These are phyloP conservation scores for Urocyon cinereoargenteus DNA, from an alignment of 2,797 vertebrate species.

Conservation along the genomic window DNA sequence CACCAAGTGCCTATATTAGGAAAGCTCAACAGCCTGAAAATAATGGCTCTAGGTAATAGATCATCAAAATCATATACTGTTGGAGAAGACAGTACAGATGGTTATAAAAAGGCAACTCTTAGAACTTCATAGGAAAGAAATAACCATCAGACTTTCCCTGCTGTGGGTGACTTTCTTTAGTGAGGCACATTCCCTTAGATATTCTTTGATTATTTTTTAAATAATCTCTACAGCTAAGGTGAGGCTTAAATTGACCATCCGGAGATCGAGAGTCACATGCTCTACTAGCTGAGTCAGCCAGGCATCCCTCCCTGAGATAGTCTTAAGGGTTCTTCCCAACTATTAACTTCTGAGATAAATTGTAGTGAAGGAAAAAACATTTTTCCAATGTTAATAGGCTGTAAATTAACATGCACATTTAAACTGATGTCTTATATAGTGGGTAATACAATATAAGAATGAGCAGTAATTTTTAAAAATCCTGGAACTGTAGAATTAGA, in stretches of 20 bases:
- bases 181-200: neutral
- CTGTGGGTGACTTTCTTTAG: neutral
- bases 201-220: neutral
- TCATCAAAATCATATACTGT: neutral
- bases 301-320: neutral
- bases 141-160: neutral
- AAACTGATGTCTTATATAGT: neutral
- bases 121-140: neutral
- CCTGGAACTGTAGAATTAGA: neutral
- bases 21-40: neutral
- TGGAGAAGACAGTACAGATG: neutral
- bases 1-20: neutral
- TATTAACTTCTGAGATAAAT: conserved; percentile 30
- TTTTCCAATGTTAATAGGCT: neutral
- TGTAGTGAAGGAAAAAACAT: neutral
- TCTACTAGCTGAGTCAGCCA: neutral
- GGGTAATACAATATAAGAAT: neutral
- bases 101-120: neutral
- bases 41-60: neutral
- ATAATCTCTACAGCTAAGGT: neutral
- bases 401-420: neutral
- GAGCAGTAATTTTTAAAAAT: conserved; percentile 16
- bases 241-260: neutral
- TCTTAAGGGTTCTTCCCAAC: neutral
- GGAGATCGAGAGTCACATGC: neutral